Conservation (phyloP, 2,113 vertebrate genomes). For the Sorex fumeus region DNA sequence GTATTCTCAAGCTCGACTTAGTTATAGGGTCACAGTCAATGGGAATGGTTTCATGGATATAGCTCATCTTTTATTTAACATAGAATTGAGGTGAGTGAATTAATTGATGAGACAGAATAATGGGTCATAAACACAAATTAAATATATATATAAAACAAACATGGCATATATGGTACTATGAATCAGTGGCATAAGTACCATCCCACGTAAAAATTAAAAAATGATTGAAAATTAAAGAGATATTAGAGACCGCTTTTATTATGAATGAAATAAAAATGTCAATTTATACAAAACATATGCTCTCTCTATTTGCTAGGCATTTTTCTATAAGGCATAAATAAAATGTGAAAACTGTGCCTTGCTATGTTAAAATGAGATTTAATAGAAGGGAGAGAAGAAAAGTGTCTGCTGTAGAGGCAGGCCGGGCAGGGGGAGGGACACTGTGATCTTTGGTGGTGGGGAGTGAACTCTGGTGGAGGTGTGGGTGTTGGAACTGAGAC, state of each 20-base stretch:
- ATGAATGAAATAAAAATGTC: not conserved
- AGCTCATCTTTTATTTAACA: too few species aligned
- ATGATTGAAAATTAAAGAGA: not conserved
- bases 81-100: not conserved
- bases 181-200: not conserved
- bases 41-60: accelerated
- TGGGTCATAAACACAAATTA: not conserved
- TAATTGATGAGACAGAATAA: not conserved
- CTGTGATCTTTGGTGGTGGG: too few species aligned
- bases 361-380: not conserved
- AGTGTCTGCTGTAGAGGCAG: too few species aligned
- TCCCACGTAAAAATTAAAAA: not conserved
- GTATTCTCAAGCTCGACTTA: not conserved
- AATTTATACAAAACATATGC: not conserved
- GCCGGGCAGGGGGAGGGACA: too few species aligned
- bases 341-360: not conserved
- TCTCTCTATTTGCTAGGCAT: not conserved
- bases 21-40: too few species aligned
- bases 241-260: not conserved
- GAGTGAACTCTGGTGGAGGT: too few species aligned
- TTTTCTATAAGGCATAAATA: not conserved
- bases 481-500: too few species aligned
- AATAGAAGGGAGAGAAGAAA: too few species aligned
- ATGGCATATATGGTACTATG: not conserved
- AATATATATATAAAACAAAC: not conserved